These are phyloP conservation scores for Ips nitidus DNA, from an alignment of 1,140 invertebrate species.

Conservation along the genomic window DNA sequence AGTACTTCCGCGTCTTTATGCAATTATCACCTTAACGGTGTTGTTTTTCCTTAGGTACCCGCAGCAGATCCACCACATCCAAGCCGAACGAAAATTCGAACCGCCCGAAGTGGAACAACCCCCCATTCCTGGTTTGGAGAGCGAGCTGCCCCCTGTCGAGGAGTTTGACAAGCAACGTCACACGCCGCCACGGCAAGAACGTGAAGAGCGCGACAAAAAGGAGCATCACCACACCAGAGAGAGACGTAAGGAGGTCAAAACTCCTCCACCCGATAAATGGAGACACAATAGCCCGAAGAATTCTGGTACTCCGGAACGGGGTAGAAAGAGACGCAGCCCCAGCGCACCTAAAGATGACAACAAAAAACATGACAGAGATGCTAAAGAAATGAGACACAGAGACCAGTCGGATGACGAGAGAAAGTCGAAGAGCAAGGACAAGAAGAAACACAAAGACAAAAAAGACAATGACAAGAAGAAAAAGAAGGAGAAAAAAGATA, in stretches of 20 bases:
- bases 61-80: slow-evolving; percentile 37
- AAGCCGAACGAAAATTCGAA: slow-evolving; percentile 43
- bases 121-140: slow-evolving; percentile 48
- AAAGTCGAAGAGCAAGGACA: slow-evolving; percentile 57
- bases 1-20: no score
- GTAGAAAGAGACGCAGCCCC: slow-evolving; percentile 35
- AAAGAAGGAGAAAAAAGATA: slow-evolving; percentile 52
- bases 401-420: slow-evolving; percentile 49
- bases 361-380: slow-evolving; percentile 51
- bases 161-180: slow-evolving; percentile 23
- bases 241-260: slow-evolving; percentile 26
- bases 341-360: slow-evolving; percentile 50
- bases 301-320: slow-evolving; percentile 45
- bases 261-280: slow-evolving; percentile 37
- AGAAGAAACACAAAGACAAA: slow-evolving; percentile 59
- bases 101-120: slow-evolving; percentile 50
- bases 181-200: slow-evolving; percentile 26
- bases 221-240: slow-evolving; percentile 24
- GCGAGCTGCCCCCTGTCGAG: slow-evolving; percentile 29
- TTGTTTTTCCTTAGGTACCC: slow-evolving; percentile 41
- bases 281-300: slow-evolving; percentile 43
- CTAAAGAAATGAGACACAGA: slow-evolving; percentile 43
- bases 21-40: background rate
- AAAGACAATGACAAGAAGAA: slow-evolving; percentile 59
- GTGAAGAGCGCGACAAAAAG: slow-evolving; percentile 26